Percentiles rank a stretch among this genome's conserved stretches.
Conservation (phyloP, 2,113 vertebrate species). For the Glaucomys volans region DNA sequence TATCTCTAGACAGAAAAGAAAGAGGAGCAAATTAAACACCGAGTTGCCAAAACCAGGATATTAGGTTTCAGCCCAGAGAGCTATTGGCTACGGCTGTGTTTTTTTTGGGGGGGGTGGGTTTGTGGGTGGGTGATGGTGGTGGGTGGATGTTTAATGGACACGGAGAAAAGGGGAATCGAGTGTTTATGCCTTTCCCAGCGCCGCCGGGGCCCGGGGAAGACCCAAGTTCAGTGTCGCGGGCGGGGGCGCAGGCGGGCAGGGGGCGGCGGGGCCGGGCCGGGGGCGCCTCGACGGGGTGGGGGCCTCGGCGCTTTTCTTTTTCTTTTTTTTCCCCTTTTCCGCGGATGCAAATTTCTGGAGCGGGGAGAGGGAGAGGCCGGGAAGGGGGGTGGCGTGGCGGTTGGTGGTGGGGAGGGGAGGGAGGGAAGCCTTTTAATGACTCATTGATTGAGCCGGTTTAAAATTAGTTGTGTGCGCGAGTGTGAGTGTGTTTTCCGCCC, state of each 20-base stretch:
- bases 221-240: constrained; percentile 75
- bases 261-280: constrained; percentile 82
- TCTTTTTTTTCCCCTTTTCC: constrained; percentile 49
- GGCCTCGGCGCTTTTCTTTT: constrained; percentile 76
- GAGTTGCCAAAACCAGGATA: constrained; percentile 99
- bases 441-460: constrained; percentile 90
- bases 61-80: constrained; percentile 97
- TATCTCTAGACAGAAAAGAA: constrained; percentile 93
- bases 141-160: constrained; percentile 89
- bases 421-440: constrained; percentile 89
- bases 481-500: constrained; percentile 79
- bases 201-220: constrained; percentile 84
- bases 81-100: constrained; percentile 90
- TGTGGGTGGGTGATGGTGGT: constrained; percentile 82
- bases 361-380: constrained; percentile 82
- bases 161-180: constrained; percentile 84
- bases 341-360: constrained; percentile 81
- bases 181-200: constrained; percentile 77
- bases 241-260: constrained; percentile 78
- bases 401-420: constrained; percentile 83
- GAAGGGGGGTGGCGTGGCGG: constrained; percentile 86
- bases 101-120: constrained; percentile 86
- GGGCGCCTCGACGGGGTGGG: constrained; percentile 82
- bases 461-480: constrained; percentile 86
- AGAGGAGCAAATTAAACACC: constrained; percentile 98